phyloP scores from a whole-genome alignment of 2,797 vertebrate genomes.

The Coregonus suidteri region DNA sequence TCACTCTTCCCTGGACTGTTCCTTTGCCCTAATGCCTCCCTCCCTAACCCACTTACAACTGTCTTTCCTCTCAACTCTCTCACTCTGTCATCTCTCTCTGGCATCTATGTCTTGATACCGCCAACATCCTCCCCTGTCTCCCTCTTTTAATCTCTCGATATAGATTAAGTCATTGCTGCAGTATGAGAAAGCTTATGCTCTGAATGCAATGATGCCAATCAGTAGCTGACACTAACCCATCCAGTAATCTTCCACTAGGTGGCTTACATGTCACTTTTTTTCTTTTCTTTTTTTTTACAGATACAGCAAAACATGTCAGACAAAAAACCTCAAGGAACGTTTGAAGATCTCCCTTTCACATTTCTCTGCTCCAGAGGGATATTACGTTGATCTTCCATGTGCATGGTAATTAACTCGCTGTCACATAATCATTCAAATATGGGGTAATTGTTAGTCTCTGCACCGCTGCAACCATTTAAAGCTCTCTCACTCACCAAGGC shows the following conservation, averaged over 20 bases:
- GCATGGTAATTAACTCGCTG: not conserved
- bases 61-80: not conserved
- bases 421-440: too few species aligned
- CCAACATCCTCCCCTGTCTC: not conserved
- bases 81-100: not conserved
- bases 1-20: not conserved
- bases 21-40: not conserved
- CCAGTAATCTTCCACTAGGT: not conserved
- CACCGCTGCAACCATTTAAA: conserved; percentile 1
- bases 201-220: not conserved
- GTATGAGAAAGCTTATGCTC: conserved; percentile 1
- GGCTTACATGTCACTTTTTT: not conserved
- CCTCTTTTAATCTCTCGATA: not conserved
- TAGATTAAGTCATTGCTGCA: not conserved
- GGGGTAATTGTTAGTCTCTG: conserved; percentile 7
- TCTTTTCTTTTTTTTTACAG: not conserved
- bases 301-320: too few species aligned
- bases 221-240: too few species aligned
- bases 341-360: not conserved
- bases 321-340: not conserved
- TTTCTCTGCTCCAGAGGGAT: not conserved
- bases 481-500: conserved; percentile 52
- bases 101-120: not conserved
- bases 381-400: not conserved
- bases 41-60: not conserved